Evolutionary conservation across 2,113 vertebrate species (phyloP).

Genomic region (Balaeniceps rex): DNA sequence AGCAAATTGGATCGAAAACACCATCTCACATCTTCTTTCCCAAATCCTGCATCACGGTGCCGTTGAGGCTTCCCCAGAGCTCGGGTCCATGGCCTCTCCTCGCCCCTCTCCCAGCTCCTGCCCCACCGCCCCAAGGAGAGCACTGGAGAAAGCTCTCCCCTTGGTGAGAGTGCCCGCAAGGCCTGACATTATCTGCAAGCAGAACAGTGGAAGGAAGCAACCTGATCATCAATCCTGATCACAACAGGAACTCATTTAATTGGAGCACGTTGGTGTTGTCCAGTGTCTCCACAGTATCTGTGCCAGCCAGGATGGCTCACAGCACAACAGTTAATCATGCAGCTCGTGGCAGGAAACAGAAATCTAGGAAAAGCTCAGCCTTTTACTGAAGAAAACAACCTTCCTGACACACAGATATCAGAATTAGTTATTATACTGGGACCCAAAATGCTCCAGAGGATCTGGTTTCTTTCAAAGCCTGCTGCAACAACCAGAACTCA

Average conservation of each 20-base stretch:
- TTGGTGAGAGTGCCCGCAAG: background rate
- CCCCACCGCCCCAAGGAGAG: background rate
- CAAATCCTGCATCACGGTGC: background rate
- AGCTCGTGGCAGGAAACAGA: background rate
- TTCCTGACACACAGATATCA: background rate
- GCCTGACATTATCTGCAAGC: background rate
- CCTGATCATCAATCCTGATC: background rate
- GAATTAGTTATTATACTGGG: background rate
- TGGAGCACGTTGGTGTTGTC: background rate
- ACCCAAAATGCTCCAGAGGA: background rate
- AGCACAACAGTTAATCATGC: background rate
- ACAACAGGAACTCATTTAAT: background rate
- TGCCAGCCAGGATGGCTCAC: background rate
- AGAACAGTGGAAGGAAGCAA: background rate
- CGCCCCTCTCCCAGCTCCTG: background rate
- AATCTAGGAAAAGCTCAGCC: background rate
- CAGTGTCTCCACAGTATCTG: background rate
- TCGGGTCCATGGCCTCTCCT: background rate
- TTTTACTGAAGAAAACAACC: background rate
- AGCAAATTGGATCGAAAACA: background rate
- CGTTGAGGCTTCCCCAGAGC: background rate
- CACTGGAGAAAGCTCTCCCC: background rate
- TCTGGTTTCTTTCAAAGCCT: background rate
- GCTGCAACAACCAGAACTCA: background rate
- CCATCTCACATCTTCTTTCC: background rate